Conservation (phyloP, 2,113 vertebrate genomes). For the Micromys minutus region DNA sequence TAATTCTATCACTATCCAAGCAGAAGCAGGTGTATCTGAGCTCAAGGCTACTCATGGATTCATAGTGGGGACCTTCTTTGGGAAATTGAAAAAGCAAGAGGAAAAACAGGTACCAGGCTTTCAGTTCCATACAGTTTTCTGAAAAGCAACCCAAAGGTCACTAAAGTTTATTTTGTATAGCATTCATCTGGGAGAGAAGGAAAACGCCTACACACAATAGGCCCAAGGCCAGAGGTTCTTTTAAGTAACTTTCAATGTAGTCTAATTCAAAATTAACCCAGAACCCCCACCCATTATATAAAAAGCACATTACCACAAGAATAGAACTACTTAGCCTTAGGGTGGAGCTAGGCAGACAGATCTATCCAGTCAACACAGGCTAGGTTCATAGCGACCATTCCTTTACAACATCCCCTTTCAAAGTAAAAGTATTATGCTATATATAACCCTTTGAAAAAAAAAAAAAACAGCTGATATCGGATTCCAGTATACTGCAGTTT, state of each 20-base stretch:
- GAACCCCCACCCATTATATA: conserved; percentile 13
- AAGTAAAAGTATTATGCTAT: not conserved
- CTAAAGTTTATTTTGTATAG: not conserved
- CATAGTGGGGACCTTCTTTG: not conserved
- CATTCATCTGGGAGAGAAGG: not conserved
- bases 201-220: not conserved
- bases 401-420: not conserved
- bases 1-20: not conserved
- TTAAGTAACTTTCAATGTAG: not conserved
- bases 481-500: not conserved
- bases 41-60: not conserved
- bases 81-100: not conserved
- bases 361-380: not conserved
- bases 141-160: not conserved
- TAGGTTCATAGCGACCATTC: not conserved
- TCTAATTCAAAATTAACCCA: not conserved
- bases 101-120: conserved; percentile 28
- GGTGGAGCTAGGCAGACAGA: not conserved
- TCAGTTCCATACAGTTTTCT: conserved; percentile 22
- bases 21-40: not conserved
- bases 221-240: conserved; percentile 16
- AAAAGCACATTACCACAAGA: conserved; percentile 1
- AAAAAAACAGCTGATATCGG: not conserved
- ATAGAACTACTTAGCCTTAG: conserved; percentile 30
- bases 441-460: not conserved